A percentile compares a stretch with the other conserved stretches of the same genome.
Evolutionary conservation across 1,140 invertebrate genomes (phyloP).

Genomic region (Epicauta chinensis): DNA sequence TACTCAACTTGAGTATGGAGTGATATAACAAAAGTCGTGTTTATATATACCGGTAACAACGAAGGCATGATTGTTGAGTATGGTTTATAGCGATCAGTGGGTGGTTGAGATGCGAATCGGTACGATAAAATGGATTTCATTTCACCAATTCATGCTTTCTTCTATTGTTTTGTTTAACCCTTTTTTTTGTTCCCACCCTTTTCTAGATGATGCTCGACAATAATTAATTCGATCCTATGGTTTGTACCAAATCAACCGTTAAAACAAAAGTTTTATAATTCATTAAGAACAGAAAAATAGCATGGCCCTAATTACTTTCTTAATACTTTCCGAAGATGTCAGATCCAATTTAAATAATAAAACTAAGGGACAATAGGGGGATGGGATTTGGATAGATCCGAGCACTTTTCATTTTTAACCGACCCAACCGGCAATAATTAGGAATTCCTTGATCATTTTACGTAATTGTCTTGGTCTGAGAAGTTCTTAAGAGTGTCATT

Average conservation of each 20-base stretch:
- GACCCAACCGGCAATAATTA: slow-evolving; percentile 29
- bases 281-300: slow-evolving; percentile 28
- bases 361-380: slow-evolving; percentile 22
- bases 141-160: too few relatives aligned
- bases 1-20: not conserved
- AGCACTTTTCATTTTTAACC: slow-evolving; percentile 33
- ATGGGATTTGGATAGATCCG: not conserved
- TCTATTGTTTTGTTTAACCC: too few relatives aligned
- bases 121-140: too few relatives aligned
- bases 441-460: slow-evolving; percentile 33
- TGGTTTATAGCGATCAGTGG: not conserved
- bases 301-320: slow-evolving; percentile 33
- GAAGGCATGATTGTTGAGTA: not conserved
- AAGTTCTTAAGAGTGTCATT: slow-evolving; percentile 35
- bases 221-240: slow-evolving; percentile 24
- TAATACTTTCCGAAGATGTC: slow-evolving; percentile 33
- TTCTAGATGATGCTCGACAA: not conserved
- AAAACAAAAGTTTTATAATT: slow-evolving; percentile 30
- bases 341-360: slow-evolving; percentile 29
- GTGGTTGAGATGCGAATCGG: not conserved
- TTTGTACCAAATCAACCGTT: slow-evolving; percentile 32
- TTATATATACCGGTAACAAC: not conserved
- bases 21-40: slow-evolving; percentile 3
- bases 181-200: too few relatives aligned
- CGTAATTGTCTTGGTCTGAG: slow-evolving; percentile 25